Conservation (phyloP, 1,140 invertebrate genomes). For the Scaptodrosophila lebanonensis region DNA sequence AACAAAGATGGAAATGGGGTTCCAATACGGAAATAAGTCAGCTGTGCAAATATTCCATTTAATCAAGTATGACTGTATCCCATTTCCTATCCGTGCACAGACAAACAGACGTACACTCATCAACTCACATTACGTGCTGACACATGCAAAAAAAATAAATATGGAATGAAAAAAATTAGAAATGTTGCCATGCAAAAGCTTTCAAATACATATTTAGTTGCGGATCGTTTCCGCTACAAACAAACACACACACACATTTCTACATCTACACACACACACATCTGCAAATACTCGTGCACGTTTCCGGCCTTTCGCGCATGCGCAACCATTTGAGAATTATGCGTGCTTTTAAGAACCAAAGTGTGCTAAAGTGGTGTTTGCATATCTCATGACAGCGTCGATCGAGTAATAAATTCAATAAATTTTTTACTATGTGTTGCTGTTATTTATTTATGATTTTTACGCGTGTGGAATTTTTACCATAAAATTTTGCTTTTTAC, state of each 20-base stretch:
- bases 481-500: constrained; percentile 66
- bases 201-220: constrained; percentile 41
- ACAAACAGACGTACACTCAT: constrained; percentile 8
- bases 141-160: constrained; percentile 35
- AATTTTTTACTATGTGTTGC: constrained; percentile 61
- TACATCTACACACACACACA: no score
- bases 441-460: constrained; percentile 69
- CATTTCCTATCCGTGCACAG: constrained; percentile 47
- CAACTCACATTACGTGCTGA: constrained; percentile 54
- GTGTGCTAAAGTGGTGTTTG: constrained; percentile 16
- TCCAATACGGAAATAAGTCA: no score
- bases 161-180: constrained; percentile 31
- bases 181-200: constrained; percentile 13
- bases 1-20: no score
- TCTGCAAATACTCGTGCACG: constrained; percentile 47
- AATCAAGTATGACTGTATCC: no score
- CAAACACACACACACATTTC: no score
- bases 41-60: no score
- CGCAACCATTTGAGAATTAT: constrained; percentile 45
- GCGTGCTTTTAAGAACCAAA: constrained; percentile 33
- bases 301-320: constrained; percentile 49
- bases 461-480: constrained; percentile 62
- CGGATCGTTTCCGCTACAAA: constrained; percentile 7
- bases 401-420: constrained; percentile 32
- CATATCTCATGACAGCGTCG: constrained; percentile 7